These are phyloP conservation scores for Phymorhynchus buccinoides DNA, from an alignment of 1,140 invertebrate genomes.

Conservation along the genomic window DNA sequence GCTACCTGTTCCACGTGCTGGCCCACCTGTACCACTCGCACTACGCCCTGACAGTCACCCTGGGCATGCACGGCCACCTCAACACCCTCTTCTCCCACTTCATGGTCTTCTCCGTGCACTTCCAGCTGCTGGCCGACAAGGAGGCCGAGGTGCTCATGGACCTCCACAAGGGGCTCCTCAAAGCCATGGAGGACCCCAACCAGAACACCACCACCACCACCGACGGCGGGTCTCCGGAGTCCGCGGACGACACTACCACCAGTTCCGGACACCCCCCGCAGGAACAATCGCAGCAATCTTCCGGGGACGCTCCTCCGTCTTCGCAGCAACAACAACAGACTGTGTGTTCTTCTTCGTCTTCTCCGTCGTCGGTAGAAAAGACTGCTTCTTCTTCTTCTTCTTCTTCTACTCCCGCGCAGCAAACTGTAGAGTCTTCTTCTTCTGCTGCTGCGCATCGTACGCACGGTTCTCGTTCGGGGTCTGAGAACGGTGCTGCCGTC, in stretches of 20 bases:
- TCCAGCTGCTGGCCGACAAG: slow-evolving; percentile 90
- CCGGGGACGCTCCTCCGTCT: background rate
- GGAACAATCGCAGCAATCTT: background rate
- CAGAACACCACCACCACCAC: slow-evolving; percentile 50
- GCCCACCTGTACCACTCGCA: slow-evolving; percentile 98
- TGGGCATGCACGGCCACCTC: slow-evolving; percentile 91
- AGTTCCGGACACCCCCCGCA: background rate
- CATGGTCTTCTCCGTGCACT: slow-evolving; percentile 87
- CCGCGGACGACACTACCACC: background rate
- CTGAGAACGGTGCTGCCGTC: slow-evolving; percentile 26
- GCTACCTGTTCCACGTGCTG: slow-evolving; percentile 96
- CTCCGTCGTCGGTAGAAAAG: background rate
- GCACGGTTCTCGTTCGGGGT: background rate
- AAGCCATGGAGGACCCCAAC: slow-evolving; percentile 63
- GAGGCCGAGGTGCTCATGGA: slow-evolving; percentile 92
- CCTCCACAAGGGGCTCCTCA: slow-evolving; percentile 64
- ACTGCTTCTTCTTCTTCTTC: background rate
- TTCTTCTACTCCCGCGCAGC: background rate
- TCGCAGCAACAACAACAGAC: background rate
- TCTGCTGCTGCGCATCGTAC: background rate
- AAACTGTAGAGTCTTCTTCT: background rate
- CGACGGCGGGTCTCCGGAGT: background rate
- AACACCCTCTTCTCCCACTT: slow-evolving; percentile 97
- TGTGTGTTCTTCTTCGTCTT: background rate
- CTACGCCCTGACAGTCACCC: slow-evolving; percentile 93